phyloP scores from a whole-genome alignment of 2,113 vertebrate species.

The Microtus pennsylvanicus region DNA sequence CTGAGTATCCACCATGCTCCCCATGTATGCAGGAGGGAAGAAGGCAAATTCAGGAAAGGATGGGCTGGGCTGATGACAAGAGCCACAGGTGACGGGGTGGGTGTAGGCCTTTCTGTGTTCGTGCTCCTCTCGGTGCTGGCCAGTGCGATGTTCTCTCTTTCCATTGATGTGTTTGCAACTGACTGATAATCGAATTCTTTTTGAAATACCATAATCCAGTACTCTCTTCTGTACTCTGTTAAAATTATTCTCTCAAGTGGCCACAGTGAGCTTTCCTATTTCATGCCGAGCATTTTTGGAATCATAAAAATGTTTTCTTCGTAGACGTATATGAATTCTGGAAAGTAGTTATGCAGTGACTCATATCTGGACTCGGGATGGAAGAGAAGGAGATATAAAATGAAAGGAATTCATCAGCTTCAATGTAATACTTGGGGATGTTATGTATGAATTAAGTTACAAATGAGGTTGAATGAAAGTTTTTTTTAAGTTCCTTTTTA shows the following conservation, averaged over 20 bases:
- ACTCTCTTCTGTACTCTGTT: background rate
- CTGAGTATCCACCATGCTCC: background rate
- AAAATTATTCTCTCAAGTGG: slow-evolving; percentile 50
- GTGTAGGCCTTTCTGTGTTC: background rate
- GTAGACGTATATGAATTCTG: background rate
- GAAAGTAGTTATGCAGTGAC: slow-evolving; percentile 5
- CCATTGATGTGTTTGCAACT: slow-evolving; percentile 12
- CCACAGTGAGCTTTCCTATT: slow-evolving; percentile 38
- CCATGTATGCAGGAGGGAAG: background rate
- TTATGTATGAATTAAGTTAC: background rate
- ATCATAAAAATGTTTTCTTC: slow-evolving; percentile 20
- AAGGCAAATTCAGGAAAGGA: background rate
- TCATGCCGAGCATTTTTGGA: background rate
- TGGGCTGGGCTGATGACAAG: too few relatives aligned
- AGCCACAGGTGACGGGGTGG: fast-evolving
- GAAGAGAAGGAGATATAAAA: slow-evolving; percentile 19
- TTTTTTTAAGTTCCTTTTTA: background rate
- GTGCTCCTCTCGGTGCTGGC: background rate
- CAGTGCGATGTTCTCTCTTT: slow-evolving; percentile 18
- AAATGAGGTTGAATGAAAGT: slow-evolving; percentile 20
- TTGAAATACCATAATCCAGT: slow-evolving; percentile 54
- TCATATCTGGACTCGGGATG: background rate
- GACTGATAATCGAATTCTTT: slow-evolving; percentile 28
- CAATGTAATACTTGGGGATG: background rate
- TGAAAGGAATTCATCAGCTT: slow-evolving; percentile 52